These are phyloP conservation scores for Serranus cabrilla DNA, from an alignment of 2,797 vertebrate genomes.

Conservation along the genomic window DNA sequence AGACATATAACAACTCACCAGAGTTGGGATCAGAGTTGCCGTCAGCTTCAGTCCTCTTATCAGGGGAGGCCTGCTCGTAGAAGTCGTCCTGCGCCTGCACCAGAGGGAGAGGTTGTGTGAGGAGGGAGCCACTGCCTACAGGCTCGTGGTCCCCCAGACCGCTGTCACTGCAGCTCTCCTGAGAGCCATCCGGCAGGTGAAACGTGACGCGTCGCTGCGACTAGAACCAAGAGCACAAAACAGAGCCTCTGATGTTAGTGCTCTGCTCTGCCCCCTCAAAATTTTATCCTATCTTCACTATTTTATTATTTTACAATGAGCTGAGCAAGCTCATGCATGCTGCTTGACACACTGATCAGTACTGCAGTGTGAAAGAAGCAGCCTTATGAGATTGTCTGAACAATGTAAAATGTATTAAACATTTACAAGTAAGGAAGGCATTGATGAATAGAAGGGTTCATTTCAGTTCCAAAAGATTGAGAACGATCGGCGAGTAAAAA, in stretches of 20 bases:
- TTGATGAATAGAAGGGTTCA: constrained; percentile 17
- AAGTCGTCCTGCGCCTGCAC: constrained; percentile 99
- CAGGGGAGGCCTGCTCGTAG: constrained; percentile 98
- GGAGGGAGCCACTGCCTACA: constrained; percentile 96
- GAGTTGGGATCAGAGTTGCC: constrained; percentile 99
- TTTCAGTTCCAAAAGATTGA: constrained; percentile 29
- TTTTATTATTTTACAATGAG: constrained; percentile 45
- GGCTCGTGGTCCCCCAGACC: constrained; percentile 99
- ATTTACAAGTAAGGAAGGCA: constrained; percentile 36
- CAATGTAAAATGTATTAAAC: constrained; percentile 41
- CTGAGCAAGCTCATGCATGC: constrained; percentile 53
- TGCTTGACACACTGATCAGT: constrained; percentile 49
- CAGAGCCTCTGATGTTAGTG: constrained; percentile 89
- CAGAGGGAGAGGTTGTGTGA: constrained; percentile 99
- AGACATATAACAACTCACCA: constrained; percentile 87
- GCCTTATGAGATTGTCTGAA: constrained; percentile 38
- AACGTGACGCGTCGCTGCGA: constrained; percentile 99
- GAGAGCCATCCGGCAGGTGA: constrained; percentile 99
- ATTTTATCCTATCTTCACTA: constrained; percentile 28
- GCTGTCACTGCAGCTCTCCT: constrained; percentile 99
- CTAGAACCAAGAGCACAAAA: constrained; percentile 98
- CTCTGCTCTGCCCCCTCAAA: constrained; percentile 82
- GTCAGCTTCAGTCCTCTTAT: constrained; percentile 99
- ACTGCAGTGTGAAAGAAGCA: constrained; percentile 55
- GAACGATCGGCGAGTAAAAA: constrained; percentile 33